Conservation (phyloP, 2,113 vertebrate species). For the Protobothrops mucrosquamatus region DNA sequence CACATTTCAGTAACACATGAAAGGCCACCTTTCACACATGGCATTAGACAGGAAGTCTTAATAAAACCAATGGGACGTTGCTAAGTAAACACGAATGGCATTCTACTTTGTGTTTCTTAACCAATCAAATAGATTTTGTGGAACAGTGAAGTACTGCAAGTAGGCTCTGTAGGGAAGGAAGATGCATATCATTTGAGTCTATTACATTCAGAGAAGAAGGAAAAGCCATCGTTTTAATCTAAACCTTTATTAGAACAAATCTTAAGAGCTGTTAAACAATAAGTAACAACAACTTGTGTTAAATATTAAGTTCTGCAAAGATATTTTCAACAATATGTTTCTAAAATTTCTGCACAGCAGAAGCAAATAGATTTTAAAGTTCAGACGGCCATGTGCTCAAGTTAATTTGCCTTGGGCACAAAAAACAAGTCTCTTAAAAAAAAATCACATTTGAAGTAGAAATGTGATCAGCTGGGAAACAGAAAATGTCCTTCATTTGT, state of each 20-base stretch:
- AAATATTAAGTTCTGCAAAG: slow-evolving; percentile 68
- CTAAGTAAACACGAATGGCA: neutral
- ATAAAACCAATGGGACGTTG: neutral
- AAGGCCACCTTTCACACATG: neutral
- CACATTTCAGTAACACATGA: neutral
- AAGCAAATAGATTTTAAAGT: slow-evolving; percentile 62
- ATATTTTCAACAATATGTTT: slow-evolving; percentile 51
- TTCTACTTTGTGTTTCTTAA: neutral
- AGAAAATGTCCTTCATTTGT: slow-evolving; percentile 35
- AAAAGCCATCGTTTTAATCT: slow-evolving; percentile 44
- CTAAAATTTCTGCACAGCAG: slow-evolving; percentile 75
- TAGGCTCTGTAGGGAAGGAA: neutral
- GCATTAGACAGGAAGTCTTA: neutral
- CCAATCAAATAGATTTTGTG: neutral
- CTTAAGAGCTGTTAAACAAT: slow-evolving; percentile 57
- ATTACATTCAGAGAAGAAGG: neutral
- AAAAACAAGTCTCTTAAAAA: slow-evolving; percentile 1
- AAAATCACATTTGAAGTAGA: slow-evolving; percentile 39
- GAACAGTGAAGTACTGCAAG: neutral
- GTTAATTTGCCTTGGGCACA: slow-evolving; percentile 65
- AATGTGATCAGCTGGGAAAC: slow-evolving; percentile 41
- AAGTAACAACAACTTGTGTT: slow-evolving; percentile 61
- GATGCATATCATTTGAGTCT: neutral
- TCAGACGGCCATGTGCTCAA: slow-evolving; percentile 41
- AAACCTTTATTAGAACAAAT: slow-evolving; percentile 77